Evolutionary conservation across 2,888 invertebrate species (phyloP).

Genomic region (Andrena bucephala): DNA sequence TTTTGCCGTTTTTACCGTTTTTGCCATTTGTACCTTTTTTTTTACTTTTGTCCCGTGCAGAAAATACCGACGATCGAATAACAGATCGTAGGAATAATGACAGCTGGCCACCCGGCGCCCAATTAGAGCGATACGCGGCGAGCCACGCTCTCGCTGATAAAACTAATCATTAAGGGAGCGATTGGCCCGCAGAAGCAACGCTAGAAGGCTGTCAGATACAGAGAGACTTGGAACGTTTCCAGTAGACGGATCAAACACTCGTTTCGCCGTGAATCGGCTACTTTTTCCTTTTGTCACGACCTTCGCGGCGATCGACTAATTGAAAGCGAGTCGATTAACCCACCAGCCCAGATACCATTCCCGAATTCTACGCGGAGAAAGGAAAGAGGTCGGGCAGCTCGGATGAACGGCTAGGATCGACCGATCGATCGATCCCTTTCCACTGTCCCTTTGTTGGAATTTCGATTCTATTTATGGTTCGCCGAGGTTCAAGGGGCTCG

Average conservation of each 20-base stretch:
- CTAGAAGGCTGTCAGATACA: neutral
- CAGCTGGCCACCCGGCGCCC: too few species aligned
- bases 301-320: constrained; percentile 34
- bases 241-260: neutral
- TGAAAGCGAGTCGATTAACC: constrained; percentile 41
- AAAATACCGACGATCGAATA: too few species aligned
- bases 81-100: too few species aligned
- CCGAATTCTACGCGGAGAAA: neutral
- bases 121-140: too few species aligned
- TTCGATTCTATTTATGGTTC: neutral
- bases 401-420: too few species aligned
- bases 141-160: neutral
- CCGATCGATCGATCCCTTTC: constrained; percentile 6
- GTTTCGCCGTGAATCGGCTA: neutral
- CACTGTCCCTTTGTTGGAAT: neutral
- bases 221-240: constrained; percentile 13
- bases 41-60: too few species aligned
- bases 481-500: constrained; percentile 2
- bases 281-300: constrained; percentile 31
- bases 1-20: too few species aligned
- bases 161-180: constrained; percentile 12
- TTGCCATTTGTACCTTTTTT: too few species aligned
- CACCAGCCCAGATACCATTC: too few species aligned
- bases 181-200: constrained; percentile 4
- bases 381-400: neutral